phyloP scores from a whole-genome alignment of 2,797 vertebrate species.

The Steatocranus sp. region DNA sequence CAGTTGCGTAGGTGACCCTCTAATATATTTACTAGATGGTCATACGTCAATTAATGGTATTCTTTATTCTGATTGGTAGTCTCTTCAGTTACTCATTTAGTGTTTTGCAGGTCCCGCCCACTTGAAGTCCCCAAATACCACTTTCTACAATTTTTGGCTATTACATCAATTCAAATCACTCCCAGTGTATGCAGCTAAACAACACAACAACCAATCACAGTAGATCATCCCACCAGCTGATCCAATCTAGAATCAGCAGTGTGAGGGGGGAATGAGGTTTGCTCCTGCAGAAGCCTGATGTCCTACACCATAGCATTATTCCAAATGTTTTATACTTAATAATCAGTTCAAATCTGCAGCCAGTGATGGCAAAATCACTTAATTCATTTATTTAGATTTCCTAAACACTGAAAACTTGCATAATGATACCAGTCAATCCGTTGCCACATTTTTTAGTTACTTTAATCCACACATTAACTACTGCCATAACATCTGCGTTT shows the following conservation, averaged over 20 bases:
- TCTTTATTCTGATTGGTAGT: not conserved
- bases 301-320: not conserved
- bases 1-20: not conserved
- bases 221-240: not conserved
- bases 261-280: not conserved
- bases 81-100: not conserved
- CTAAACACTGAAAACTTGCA: not conserved
- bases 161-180: not conserved
- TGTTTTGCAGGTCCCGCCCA: not conserved
- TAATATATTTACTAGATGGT: not conserved
- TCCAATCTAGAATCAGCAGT: not conserved
- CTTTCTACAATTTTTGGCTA: not conserved
- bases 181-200: not conserved
- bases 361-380: not conserved
- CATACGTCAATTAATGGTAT: not conserved
- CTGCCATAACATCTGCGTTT: not conserved
- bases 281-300: not conserved
- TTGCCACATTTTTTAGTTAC: not conserved
- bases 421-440: not conserved
- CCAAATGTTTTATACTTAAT: not conserved
- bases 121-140: not conserved
- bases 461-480: not conserved
- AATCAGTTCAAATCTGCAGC: not conserved
- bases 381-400: not conserved
- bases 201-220: not conserved